These are phyloP conservation scores for Idris sp. DNA, from an alignment of 1,140 invertebrate genomes.

Conservation along the genomic window DNA sequence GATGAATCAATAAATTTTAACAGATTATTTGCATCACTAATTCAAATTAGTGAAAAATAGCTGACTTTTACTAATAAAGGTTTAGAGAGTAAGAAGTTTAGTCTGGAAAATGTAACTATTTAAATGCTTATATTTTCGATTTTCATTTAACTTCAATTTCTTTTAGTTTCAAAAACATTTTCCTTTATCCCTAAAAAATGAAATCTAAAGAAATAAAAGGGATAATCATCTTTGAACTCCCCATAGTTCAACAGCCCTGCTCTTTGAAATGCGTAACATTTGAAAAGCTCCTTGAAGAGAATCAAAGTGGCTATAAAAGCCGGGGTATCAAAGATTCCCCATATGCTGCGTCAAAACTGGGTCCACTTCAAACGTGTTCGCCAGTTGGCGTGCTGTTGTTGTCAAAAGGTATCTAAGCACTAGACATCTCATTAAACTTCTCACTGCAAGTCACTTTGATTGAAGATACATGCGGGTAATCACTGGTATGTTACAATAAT, in stretches of 20 bases:
- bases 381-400: slow-evolving; percentile 70
- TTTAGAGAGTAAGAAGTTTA: too few relatives aligned
- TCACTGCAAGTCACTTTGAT: slow-evolving; percentile 2
- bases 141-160: too few relatives aligned
- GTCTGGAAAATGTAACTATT: too few relatives aligned
- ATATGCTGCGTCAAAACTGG: slow-evolving; percentile 66
- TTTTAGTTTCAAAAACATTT: slow-evolving; percentile 32
- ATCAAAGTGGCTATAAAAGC: slow-evolving; percentile 53
- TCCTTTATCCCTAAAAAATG: slow-evolving; percentile 27
- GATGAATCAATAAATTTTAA: too few relatives aligned
- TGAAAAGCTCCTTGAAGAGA: slow-evolving; percentile 53
- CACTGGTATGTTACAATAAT: too few relatives aligned
- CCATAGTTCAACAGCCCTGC: slow-evolving; percentile 46
- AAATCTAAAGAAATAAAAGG: slow-evolving; percentile 32
- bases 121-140: too few relatives aligned
- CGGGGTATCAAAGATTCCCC: slow-evolving; percentile 62
- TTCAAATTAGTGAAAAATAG: too few relatives aligned
- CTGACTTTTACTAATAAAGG: too few relatives aligned
- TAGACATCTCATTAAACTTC: slow-evolving; percentile 15
- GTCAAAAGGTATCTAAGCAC: slow-evolving; percentile 44
- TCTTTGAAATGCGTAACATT: slow-evolving; percentile 67
- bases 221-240: slow-evolving; percentile 56
- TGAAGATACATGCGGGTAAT: slow-evolving; percentile 35
- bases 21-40: too few relatives aligned
- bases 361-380: slow-evolving; percentile 59